phyloP scores from a whole-genome alignment of 2,888 invertebrate species.

The Caenorhabditis sp. region DNA sequence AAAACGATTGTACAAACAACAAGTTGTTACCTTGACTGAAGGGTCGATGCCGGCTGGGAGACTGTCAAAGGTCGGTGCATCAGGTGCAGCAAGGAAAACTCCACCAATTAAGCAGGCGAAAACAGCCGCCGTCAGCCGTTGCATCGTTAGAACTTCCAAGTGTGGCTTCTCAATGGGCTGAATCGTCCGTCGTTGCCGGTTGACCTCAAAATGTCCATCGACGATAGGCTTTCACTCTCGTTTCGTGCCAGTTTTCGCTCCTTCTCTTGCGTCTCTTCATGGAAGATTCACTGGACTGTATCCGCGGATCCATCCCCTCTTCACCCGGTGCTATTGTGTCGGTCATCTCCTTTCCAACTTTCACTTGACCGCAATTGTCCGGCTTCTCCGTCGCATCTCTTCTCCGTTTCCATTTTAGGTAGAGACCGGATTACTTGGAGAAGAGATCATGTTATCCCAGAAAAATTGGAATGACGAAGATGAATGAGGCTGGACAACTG shows the following conservation, averaged over 20 bases:
- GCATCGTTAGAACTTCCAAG: constrained; percentile 63
- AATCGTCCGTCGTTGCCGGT: constrained; percentile 47
- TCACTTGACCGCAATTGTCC: constrained; percentile 57
- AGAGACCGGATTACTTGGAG: constrained; percentile 40
- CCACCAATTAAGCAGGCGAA: constrained; percentile 56
- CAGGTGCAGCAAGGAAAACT: constrained; percentile 49
- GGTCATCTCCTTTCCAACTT: constrained; percentile 37
- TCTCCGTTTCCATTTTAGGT: constrained; percentile 21
- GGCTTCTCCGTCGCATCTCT: constrained; percentile 31
- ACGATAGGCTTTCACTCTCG: constrained; percentile 61
- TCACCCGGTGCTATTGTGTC: constrained; percentile 29
- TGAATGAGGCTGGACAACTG: constrained; percentile 28
- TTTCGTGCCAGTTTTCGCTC: constrained; percentile 57
- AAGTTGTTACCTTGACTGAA: constrained; percentile 39
- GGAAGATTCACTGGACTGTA: constrained; percentile 53
- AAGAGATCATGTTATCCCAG: constrained; percentile 24
- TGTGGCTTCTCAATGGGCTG: constrained; percentile 63
- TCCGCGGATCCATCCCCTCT: constrained; percentile 36
- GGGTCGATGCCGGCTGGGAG: constrained; percentile 60
- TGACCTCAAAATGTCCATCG: constrained; percentile 64
- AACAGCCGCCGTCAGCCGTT: constrained; percentile 56
- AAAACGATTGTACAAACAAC: neutral
- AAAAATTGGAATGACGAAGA: constrained; percentile 47
- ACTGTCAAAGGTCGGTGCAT: constrained; percentile 63
- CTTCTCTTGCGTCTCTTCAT: constrained; percentile 55